Evolutionary conservation across 2,888 invertebrate genomes (phyloP).

Genomic region (Chrysolina oricalcia): DNA sequence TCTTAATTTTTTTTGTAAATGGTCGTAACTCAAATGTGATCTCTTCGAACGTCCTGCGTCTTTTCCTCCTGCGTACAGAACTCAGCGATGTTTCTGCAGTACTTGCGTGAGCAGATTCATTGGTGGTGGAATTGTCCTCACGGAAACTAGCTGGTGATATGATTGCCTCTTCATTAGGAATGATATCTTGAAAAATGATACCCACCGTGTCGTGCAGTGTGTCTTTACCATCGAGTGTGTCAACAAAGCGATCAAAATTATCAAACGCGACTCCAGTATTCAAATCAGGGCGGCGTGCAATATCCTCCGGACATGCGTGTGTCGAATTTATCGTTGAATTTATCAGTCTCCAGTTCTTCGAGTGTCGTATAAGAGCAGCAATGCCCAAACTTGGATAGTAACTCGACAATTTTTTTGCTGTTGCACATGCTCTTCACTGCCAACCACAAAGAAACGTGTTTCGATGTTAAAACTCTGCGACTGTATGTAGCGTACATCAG

Average conservation of each 20-base stretch:
- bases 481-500: no score
- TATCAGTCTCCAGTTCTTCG: slow-evolving; percentile 48
- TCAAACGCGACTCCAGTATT: slow-evolving; percentile 44
- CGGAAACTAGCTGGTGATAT: not conserved
- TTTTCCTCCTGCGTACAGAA: slow-evolving; percentile 16
- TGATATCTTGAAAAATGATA: slow-evolving; percentile 47
- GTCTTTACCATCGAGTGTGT: slow-evolving; percentile 46
- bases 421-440: not conserved
- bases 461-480: no score
- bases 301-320: slow-evolving; percentile 45
- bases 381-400: slow-evolving; percentile 36
- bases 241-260: slow-evolving; percentile 51
- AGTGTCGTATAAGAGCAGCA: slow-evolving; percentile 39
- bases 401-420: no score
- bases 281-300: slow-evolving; percentile 21
- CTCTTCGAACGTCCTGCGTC: slow-evolving; percentile 31
- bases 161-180: slow-evolving; percentile 21
- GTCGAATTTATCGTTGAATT: slow-evolving; percentile 29
- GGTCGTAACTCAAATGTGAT: slow-evolving; percentile 43
- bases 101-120: not conserved
- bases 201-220: slow-evolving; percentile 59
- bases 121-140: slow-evolving; percentile 32
- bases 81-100: slow-evolving; percentile 1
- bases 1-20: slow-evolving; percentile 46
- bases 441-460: no score